phyloP scores from a whole-genome alignment of 2,113 vertebrate species.

The Misgurnus anguillicaudatus region DNA sequence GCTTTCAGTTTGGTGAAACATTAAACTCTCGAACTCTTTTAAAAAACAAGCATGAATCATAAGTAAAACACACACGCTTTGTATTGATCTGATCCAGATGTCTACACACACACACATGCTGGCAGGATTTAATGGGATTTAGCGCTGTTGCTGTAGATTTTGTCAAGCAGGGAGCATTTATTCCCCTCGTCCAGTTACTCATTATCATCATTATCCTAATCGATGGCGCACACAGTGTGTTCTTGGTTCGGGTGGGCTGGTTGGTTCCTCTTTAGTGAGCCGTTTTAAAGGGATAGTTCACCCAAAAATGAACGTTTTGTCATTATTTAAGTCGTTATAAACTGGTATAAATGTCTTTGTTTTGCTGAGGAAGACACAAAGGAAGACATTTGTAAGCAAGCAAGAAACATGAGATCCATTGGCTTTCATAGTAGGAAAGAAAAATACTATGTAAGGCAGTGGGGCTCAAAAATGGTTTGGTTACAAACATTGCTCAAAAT shows the following conservation, averaged over 20 bases:
- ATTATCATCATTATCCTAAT: constrained; percentile 19
- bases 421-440: no score
- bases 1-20: constrained; percentile 1
- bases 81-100: background rate
- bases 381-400: no score
- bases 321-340: no score
- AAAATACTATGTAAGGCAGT: no score
- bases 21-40: background rate
- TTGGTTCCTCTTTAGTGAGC: background rate
- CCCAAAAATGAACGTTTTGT: no score
- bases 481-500: no score
- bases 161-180: constrained; percentile 44
- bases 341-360: no score
- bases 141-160: constrained; percentile 39
- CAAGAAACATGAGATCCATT: no score
- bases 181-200: constrained; percentile 20
- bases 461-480: no score
- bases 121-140: constrained; percentile 23
- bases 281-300: no score
- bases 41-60: constrained; percentile 13
- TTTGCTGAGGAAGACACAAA: no score
- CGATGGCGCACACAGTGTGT: background rate
- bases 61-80: background rate
- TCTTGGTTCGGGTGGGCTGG: background rate
- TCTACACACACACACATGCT: constrained; percentile 2